phyloP scores from a whole-genome alignment of 1,140 invertebrate genomes.

The Notospermus geniculatus region DNA sequence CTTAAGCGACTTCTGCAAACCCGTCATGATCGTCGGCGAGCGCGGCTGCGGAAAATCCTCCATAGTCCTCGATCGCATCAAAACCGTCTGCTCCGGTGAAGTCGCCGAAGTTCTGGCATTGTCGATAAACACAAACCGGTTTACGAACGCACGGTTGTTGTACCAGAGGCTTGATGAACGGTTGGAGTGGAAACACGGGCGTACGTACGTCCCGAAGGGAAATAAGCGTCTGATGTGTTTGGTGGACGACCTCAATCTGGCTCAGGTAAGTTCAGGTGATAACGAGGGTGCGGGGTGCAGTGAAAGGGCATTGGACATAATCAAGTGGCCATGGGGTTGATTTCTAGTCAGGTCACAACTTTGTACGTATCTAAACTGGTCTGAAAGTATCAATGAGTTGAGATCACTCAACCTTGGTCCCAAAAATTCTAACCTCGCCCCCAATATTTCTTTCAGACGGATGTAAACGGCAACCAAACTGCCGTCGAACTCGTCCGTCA shows the following conservation, averaged over 20 bases:
- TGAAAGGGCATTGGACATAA: no score
- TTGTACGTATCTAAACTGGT: no score
- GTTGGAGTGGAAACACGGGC: slow-evolving; percentile 54
- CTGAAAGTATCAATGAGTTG: no score
- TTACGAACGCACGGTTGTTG: slow-evolving; percentile 48
- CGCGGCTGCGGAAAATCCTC: slow-evolving; percentile 54
- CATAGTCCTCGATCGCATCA: slow-evolving; percentile 51
- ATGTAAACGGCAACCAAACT: slow-evolving; percentile 47
- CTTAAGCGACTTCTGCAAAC: slow-evolving; percentile 47
- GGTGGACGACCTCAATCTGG: slow-evolving; percentile 54
- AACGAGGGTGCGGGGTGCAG: no score
- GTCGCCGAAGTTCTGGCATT: slow-evolving; percentile 53
- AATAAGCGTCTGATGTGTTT: slow-evolving; percentile 54
- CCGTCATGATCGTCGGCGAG: slow-evolving; percentile 53
- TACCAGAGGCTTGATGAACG: slow-evolving; percentile 50
- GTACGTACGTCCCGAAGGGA: slow-evolving; percentile 52
- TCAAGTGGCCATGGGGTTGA: no score
- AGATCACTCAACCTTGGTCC: no score
- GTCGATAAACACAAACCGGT: slow-evolving; percentile 51
- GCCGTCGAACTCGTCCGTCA: slow-evolving; percentile 52
- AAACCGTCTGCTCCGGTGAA: slow-evolving; percentile 54
- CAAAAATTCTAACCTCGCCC: no score
- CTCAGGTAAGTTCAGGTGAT: slow-evolving; percentile 49
- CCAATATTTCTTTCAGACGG: slow-evolving; percentile 36
- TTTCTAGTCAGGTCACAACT: no score